Evolutionary conservation across 2,797 vertebrate genomes (phyloP), one percentile per base, ranked within the genome.

Genomic region (Rousettus madagascariensis): DNA sequence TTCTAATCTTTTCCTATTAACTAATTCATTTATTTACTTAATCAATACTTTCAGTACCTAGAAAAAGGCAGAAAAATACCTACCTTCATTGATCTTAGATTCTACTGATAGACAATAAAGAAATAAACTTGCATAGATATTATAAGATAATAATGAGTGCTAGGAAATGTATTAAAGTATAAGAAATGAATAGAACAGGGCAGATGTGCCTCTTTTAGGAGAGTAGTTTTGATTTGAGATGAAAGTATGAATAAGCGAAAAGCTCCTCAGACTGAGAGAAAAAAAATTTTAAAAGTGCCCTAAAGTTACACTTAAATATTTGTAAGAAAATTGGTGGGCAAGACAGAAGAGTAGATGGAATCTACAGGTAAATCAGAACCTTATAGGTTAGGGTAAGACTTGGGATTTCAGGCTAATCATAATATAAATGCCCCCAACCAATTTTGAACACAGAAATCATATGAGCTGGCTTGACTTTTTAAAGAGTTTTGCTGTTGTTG

Each of bases 161-260:
- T 19, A 66, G 22, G 22, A 57, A 55, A 55, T 41, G 63, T 15
- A 55, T 46, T 71, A 87, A 55, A 33, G 28, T 28, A 74, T 26
- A 63, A 1, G 5, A 59, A 19, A 6, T 22, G 4, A 6, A 59
- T 3, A 30, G 11, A 88, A 2, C 0, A 28, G 8, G 28, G 1
- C 7, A 33, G 9, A 43, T 1, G 15, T 4, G 3, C 38, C 6
- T 30, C 5, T 43, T 20, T 20, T 33, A 55, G n/a, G 16, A 46
- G 2, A 20, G 4, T 7, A 5, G 7, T 74, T 61, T n/a, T 74
- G 3, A 69, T 6, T 11, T 63, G n/a, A 51, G 3, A 5, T 36
- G 12, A 11, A 61, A 68, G 51, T 15, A 5, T 28, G 28, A 19
- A 8, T 3, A 24, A 1, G 13, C 1, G 5, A 36, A 22, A 65